These are phyloP conservation scores for Ginglymostoma cirratum DNA, from an alignment of 2,113 vertebrate genomes.

Conservation along the genomic window DNA sequence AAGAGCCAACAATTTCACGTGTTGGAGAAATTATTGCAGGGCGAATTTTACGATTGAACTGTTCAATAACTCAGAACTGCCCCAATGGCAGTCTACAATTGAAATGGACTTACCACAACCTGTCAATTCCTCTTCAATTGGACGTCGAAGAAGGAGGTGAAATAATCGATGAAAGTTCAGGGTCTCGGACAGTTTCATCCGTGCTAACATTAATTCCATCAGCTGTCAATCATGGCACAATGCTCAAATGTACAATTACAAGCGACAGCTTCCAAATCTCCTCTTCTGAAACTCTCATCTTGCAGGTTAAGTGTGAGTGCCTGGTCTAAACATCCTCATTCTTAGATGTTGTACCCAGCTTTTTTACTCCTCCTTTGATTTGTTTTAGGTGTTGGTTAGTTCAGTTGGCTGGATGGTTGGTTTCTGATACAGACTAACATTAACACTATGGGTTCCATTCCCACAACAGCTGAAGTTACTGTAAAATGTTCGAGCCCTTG, in stretches of 20 bases:
- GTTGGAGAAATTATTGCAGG: background rate
- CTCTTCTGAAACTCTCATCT: background rate
- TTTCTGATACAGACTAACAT: too few relatives aligned
- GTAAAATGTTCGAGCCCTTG: too few relatives aligned
- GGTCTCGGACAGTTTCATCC: background rate
- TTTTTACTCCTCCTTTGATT: too few relatives aligned
- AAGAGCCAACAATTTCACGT: background rate
- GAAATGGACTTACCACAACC: background rate
- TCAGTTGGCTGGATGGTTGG: too few relatives aligned
- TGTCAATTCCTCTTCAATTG: background rate
- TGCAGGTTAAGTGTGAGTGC: background rate
- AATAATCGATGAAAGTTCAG: background rate
- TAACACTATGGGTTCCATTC: too few relatives aligned
- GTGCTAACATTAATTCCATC: background rate
- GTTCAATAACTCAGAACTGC: background rate
- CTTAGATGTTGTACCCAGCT: too few relatives aligned
- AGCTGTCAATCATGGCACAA: background rate
- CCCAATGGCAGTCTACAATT: background rate
- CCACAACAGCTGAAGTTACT: too few relatives aligned
- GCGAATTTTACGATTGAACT: background rate
- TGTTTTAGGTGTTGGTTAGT: too few relatives aligned
- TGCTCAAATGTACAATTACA: background rate
- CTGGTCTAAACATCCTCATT: background rate
- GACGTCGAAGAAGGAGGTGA: background rate
- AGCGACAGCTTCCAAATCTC: background rate